Conservation (phyloP, 2,113 vertebrate genomes). For the Pseudopodoces humilis region DNA sequence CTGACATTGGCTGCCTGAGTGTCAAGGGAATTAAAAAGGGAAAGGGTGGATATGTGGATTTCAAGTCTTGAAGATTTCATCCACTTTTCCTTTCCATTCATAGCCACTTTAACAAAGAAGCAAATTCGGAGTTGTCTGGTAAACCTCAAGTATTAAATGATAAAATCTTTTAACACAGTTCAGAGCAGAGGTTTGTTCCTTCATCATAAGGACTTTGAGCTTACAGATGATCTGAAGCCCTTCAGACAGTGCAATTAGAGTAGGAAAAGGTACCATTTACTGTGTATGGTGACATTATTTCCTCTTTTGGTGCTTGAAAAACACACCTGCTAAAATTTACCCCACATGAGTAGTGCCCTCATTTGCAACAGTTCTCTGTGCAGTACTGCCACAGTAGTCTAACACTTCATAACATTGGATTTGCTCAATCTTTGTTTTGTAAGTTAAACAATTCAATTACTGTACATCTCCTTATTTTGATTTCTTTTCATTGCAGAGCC, state of each 20-base stretch:
- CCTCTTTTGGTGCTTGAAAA: neutral
- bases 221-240: neutral
- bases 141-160: neutral
- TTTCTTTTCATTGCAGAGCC: constrained; percentile 79
- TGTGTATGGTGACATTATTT: neutral
- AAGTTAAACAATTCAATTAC: neutral
- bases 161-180: neutral
- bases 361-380: neutral
- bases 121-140: neutral
- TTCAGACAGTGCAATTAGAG: neutral
- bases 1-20: neutral
- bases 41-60: neutral
- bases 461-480: neutral
- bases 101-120: neutral
- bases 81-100: neutral
- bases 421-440: neutral
- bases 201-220: neutral
- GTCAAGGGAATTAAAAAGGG: neutral
- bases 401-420: neutral
- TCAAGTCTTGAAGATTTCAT: neutral
- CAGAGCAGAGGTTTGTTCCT: neutral
- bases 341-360: neutral
- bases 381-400: neutral
- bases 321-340: neutral
- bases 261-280: neutral